Base-by-base conservation (phyloP, 2,113 vertebrate genomes). In the Paedocypris sp. region DNA sequence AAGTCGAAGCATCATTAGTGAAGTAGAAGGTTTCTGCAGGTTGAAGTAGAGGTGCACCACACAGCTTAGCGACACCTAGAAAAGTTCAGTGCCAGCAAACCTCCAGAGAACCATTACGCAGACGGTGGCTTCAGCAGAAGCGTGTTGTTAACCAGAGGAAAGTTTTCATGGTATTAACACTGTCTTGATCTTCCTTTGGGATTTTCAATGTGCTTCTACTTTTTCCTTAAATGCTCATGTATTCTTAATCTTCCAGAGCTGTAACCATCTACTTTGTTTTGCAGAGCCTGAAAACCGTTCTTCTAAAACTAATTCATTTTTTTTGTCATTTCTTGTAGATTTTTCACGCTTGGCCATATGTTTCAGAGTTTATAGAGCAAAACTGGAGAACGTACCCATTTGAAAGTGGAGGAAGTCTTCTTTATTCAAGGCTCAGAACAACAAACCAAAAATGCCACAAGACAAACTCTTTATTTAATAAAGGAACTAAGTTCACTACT, bases 51-150 rank as follows among this genome's bases (percentile, higher is more conserved):
- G 76, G 79, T 75, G 77, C 76, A 75, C 77, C 67, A 31, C 79
- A 83, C 77, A 74, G 77, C 66, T 72, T 64, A 64, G 66, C 32
- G 29, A 23, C 41, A 64, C 18, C 23, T 39, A 52, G 48, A 22
- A 69, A 43, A 48, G 3, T 16, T 60, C 38, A 28, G 43, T 23
- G 22, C 45, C 29, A 5, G 6, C 42, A 65, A 69, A 69, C 42
- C 66, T 77, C 80, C 60, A 38, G 80, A 80, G 85, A 78, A 81
- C 84, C 78, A 85, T 86, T 84, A 84, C 69, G 31, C 67, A 82
- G 77, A 81, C 64, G 70, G 64, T 7, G 60, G 78, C 72, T 75
- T 67, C 74, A 68, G 69, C 67, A 74, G 74, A 59, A 50, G 75
- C 72, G 69, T 73, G 74, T 69, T 71, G 74, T 74, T 73, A 79